Base-by-base conservation (phyloP, 2,113 vertebrate genomes). In the Myotis lucifugus region DNA sequence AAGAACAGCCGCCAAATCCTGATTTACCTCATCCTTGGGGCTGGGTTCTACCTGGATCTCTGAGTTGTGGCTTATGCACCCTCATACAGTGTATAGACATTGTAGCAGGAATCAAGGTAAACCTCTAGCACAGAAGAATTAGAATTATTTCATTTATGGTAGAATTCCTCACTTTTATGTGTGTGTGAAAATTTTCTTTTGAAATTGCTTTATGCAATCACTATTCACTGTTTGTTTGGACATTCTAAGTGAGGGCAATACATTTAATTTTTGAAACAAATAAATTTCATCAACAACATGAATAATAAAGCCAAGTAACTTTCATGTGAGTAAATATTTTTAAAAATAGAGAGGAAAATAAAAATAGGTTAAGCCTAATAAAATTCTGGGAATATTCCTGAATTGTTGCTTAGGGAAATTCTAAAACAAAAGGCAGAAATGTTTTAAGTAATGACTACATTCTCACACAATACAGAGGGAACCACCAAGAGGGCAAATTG, bases 71-170 rank as follows among this genome's bases (percentile, higher is more conserved):
- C 37, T 87, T n/a, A 48, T 10, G 48, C 3, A 6, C 2, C 46
- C 1, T 67, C 3, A 3, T 4, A 3, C 2, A 37, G 2, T 12
- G 1, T 19, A 21, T 0, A 29, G 56, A 46, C 52, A 32, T 5
- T 29, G n/a, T 19, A 8, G 52, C 46, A 14, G 32, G 56, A 17
- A 40, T n/a, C 40, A 37, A 27, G 27, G 13, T 11, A 14, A 37
- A 54, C 32, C 10, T 85, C 21, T 5, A 29, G 17, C 1, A 34
- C 2, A 12, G 14, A 59, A 74, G 9, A 14, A 48, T 18, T 18
- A 25, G 4, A 8, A 37, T 70, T 89, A 34, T 54, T 66, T 27
- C 29, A 56, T 29, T 52, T 29, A 2, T 37, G 25, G n/a, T 8
- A 48, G 21, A 88, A 67, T 59, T 42, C 10, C 79, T 82, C 14